phyloP scores from a whole-genome alignment of 1,140 invertebrate species.

The Pararge aegeria region DNA sequence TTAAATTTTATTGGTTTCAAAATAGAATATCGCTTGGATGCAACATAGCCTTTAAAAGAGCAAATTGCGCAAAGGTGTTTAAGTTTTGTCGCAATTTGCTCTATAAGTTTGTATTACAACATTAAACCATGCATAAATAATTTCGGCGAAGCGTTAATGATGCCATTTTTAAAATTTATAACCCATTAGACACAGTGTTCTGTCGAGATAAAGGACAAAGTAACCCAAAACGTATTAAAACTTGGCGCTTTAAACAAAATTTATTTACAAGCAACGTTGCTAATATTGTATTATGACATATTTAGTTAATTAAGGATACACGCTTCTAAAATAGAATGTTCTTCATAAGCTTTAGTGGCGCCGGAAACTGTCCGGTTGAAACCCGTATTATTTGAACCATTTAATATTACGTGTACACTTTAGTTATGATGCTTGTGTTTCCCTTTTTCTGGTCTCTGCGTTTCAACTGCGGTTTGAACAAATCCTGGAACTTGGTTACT shows the following conservation, averaged over 20 bases:
- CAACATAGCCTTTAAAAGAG: too few relatives aligned
- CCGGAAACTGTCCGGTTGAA: not conserved
- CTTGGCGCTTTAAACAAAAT: slow-evolving; percentile 10
- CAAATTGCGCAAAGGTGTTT: too few relatives aligned
- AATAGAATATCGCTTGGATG: too few relatives aligned
- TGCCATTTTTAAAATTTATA: slow-evolving; percentile 43
- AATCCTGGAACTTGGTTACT: too few relatives aligned
- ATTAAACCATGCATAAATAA: slow-evolving; percentile 26
- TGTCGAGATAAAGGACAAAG: slow-evolving; percentile 23
- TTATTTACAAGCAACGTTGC: slow-evolving; percentile 17
- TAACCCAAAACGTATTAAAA: slow-evolving; percentile 22
- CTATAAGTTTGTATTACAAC: slow-evolving; percentile 19
- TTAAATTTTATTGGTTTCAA: too few relatives aligned
- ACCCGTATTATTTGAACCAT: too few relatives aligned
- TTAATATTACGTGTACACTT: too few relatives aligned
- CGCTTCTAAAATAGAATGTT: not conserved
- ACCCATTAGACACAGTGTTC: slow-evolving; percentile 31
- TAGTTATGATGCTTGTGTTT: too few relatives aligned
- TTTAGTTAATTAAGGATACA: not conserved
- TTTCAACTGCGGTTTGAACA: too few relatives aligned
- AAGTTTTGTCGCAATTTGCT: not conserved
- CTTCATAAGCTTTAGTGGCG: not conserved
- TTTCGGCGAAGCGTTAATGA: slow-evolving; percentile 38
- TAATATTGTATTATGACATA: slow-evolving; percentile 18
- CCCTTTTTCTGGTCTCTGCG: too few relatives aligned